These are phyloP conservation scores for Pangasianodon gigas DNA, from an alignment of 2,113 vertebrate genomes.

Conservation along the genomic window DNA sequence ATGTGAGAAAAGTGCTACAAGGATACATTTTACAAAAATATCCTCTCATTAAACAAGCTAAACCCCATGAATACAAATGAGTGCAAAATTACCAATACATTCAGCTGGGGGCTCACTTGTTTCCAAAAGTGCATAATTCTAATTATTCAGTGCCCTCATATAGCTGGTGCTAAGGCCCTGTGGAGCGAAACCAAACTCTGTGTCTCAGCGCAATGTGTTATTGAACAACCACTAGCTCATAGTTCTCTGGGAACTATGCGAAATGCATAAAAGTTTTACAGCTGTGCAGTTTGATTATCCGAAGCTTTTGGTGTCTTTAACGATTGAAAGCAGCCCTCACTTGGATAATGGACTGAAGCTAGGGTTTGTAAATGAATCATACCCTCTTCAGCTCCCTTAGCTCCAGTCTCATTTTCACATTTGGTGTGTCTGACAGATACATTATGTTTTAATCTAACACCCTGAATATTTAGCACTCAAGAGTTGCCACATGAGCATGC, in stretches of 20 bases:
- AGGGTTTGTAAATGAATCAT: conserved; percentile 17
- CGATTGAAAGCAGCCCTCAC: conserved; percentile 9
- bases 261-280: conserved; percentile 30
- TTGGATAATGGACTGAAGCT: conserved; percentile 17
- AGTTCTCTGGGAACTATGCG: conserved; percentile 19
- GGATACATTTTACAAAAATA: neutral
- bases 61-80: conserved; percentile 30
- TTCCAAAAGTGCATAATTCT: conserved; percentile 22
- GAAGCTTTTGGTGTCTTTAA: conserved; percentile 29
- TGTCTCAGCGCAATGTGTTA: conserved; percentile 29
- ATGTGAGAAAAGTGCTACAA: neutral
- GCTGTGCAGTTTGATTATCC: conserved; percentile 11
- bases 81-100: conserved; percentile 1
- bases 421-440: neutral
- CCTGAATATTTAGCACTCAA: neutral
- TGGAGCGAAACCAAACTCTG: conserved; percentile 23
- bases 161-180: conserved; percentile 14
- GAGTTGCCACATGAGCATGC: neutral
- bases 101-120: neutral
- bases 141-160: conserved; percentile 11
- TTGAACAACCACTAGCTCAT: conserved; percentile 14
- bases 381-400: neutral
- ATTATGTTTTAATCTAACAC: conserved; percentile 34
- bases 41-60: conserved; percentile 11
- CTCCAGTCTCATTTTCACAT: neutral